Evolutionary conservation across 2,113 vertebrate genomes (phyloP).

Genomic region (Rutilus rutilus): DNA sequence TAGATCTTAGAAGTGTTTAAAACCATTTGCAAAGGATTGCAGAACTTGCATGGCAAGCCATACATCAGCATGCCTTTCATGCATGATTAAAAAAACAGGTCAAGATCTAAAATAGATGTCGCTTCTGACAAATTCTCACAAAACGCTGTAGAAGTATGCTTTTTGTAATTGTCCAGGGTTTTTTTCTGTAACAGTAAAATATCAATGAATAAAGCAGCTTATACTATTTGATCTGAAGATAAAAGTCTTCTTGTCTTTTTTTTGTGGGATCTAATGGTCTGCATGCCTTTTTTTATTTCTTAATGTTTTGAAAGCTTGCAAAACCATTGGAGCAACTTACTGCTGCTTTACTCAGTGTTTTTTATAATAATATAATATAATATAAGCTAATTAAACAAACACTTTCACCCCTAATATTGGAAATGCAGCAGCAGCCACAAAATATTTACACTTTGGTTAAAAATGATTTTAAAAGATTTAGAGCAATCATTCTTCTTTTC

Average conservation of each 20-base stretch:
- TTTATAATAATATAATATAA: too few species aligned
- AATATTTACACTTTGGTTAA: neutral
- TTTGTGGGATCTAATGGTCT: neutral
- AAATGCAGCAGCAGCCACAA: neutral
- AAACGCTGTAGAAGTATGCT: neutral
- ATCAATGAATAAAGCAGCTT: neutral
- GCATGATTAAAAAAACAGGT: neutral
- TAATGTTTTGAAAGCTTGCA: neutral
- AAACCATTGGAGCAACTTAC: neutral
- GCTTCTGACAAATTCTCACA: neutral
- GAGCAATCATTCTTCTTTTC: neutral
- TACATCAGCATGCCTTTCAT: conserved; percentile 21
- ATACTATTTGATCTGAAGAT: conserved; percentile 1
- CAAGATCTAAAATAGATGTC: neutral
- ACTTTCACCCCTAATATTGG: too few species aligned
- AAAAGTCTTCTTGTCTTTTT: neutral
- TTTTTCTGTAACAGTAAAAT: neutral
- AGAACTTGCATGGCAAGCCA: conserved; percentile 7
- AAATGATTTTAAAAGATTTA: neutral
- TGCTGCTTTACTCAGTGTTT: too few species aligned
- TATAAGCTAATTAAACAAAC: too few species aligned
- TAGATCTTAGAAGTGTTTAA: conserved; percentile 24
- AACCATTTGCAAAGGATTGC: neutral
- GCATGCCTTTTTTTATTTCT: neutral
- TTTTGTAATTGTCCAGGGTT: neutral